These are phyloP conservation scores for Solen grandis DNA, from an alignment of 1,140 invertebrate genomes.

Conservation along the genomic window DNA sequence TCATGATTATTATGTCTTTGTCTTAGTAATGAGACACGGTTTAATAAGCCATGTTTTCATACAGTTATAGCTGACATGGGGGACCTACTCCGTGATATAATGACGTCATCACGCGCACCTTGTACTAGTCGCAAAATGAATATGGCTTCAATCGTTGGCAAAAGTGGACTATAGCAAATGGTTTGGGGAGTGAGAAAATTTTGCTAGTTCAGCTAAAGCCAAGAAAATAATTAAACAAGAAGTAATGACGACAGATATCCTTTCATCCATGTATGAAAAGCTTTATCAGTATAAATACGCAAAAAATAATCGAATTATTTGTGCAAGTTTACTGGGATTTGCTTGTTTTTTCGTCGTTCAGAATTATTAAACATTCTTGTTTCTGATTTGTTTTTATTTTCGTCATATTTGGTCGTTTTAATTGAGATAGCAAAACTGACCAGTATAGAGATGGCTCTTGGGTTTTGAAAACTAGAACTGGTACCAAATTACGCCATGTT, in stretches of 20 bases:
- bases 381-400: background rate
- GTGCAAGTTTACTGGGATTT: conserved; percentile 45
- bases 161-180: conserved; percentile 24
- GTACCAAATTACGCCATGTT: background rate
- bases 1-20: background rate
- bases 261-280: conserved; percentile 7
- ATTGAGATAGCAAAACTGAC: background rate
- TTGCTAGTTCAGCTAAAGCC: conserved; percentile 36
- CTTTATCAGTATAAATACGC: conserved; percentile 7
- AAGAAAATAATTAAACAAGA: conserved; percentile 42
- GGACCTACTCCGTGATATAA: background rate
- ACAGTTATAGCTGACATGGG: conserved; percentile 11
- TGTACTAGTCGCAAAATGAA: background rate
- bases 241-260: conserved; percentile 30
- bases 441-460: background rate
- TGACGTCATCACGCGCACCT: background rate
- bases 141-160: too few relatives aligned
- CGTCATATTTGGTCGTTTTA: background rate
- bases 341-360: conserved; percentile 52
- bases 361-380: conserved; percentile 39
- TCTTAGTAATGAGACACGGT: background rate
- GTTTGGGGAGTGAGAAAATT: conserved; percentile 5
- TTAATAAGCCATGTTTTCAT: conserved; percentile 2
- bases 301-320: conserved; percentile 42
- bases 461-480: background rate